Base-by-base conservation (phyloP, 2,113 vertebrate genomes). In the Carlito syrichta region DNA sequence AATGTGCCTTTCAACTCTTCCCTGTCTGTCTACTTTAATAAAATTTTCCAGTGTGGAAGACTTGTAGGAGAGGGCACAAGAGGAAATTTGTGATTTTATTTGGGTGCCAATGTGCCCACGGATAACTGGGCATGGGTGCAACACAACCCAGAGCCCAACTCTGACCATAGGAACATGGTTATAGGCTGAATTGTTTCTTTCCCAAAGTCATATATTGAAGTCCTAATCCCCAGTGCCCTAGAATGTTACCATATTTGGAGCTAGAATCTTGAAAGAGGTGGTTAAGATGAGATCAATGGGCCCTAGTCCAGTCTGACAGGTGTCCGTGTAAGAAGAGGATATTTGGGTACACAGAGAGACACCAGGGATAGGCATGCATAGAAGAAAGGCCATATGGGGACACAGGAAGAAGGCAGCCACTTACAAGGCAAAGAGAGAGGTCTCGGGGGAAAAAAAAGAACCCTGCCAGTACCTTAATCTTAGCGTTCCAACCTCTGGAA, bases 291-390 rank as follows among this genome's bases (percentile, higher is more conserved):
- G n/a, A 58, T 6, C 81, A 13, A 35, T 14, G 27, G 6, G 11
- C 22, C 16, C 12, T 52, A 30, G 60, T 27, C 35, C 52, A 88
- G 50, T 2, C 43, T 62, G 27, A 35, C 35, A 35, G 19, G 23
- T 3, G 4, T 54, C 50, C 30, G 54, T 56, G 10, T 38, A 32
- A 84, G 38, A 73, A 40, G 25, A 54, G 6, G 14, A 25, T 73
- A 63, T 30, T 20, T 66, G 87, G 40, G 60, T 68, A 27, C 25
- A 76, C 27, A 88, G 56, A 76, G 25, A 63, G 17, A 40, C 30
- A 25, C 9, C 56, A 35, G n/a, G 25, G 66, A 48, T 35, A 27
- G 11, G 23, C 1, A 1, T 17, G 0, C 13, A 25, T 3, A 30
- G 27, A 82, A 32, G 17, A 54, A 56, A 73, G 56, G 66, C 45